Base-by-base conservation (phyloP, 1,140 invertebrate genomes). In the Arctopsyche grandis region DNA sequence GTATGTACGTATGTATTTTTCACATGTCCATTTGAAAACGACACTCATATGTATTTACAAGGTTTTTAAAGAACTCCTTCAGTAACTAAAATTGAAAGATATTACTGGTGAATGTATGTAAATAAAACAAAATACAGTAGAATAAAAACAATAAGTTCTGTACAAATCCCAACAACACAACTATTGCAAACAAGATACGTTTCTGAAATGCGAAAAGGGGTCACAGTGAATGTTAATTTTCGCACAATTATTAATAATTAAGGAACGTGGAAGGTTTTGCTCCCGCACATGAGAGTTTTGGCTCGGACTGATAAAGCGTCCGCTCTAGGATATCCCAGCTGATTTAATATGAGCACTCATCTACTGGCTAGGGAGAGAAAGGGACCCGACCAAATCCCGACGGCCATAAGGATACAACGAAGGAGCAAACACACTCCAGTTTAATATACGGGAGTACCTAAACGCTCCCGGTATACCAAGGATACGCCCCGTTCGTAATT, bases 401-500 rank as follows among this genome's bases (percentile, higher is more conserved):
- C 5, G 21, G 24, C 63, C 63, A 22, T 22, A 26, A 22, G 63
- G n/a, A 60, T 22, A 66, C 24, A 22, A n/a, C n/a, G 14, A 12
- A 9, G 63, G 48, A 52, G 26, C 19, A 66, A 12, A 66, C 21
- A 26, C 63, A 22, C 63, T 4, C 21, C 22, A 60, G 21, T 19
- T 52, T 14, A 14, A 12, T 52, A 52, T 52, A 12, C 12, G 12
- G 16, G 48, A 10, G 44, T 12, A 52, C 12, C 16, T 14, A 16
- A 52, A 52, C 4, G 16, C 48, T 16, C 12, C 48, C 10, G 16
- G 16, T 52, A 52, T 52, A 16, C 12, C 48, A 3, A 14, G 48
- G 48, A 66, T 56, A 56, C 44, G 71, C 19, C 24, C 24, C 56
- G 60, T 74, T 76, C 38, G 5, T 76, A 76, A 76, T 63, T 44